Conservation (phyloP, 2,113 vertebrate genomes). For the Neolamprologus sp. region DNA sequence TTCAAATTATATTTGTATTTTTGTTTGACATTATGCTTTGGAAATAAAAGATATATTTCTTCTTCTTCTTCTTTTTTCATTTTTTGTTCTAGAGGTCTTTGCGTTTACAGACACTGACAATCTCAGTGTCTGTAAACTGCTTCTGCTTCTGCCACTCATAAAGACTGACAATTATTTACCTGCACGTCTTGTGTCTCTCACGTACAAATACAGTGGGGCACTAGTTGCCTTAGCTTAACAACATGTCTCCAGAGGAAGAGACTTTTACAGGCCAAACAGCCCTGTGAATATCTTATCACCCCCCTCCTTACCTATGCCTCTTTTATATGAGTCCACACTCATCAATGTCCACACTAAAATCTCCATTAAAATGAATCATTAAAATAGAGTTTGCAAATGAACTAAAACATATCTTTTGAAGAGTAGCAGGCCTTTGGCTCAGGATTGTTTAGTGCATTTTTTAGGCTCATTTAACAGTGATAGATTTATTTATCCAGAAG, state of each 20-base stretch:
- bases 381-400: not conserved
- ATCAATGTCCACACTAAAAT: not conserved
- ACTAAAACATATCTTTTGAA: not conserved
- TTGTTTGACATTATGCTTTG: not conserved
- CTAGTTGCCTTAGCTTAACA: not conserved
- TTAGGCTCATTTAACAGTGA: slow-evolving; percentile 1
- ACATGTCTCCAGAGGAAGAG: slow-evolving; percentile 7
- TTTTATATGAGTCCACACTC: not conserved
- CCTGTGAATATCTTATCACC: slow-evolving; percentile 4
- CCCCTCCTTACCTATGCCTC: not conserved
- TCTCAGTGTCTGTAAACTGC: not conserved
- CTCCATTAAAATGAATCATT: not conserved
- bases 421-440: not conserved
- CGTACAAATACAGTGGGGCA: not conserved
- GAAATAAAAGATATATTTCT: not conserved
- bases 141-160: slow-evolving; percentile 22
- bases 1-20: not conserved
- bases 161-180: slow-evolving; percentile 30
- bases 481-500: not conserved
- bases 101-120: not conserved
- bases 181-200: not conserved
- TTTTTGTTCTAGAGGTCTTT: not conserved
- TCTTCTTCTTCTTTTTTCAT: not conserved
- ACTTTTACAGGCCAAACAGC: slow-evolving; percentile 36
- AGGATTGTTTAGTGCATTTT: not conserved